Base-by-base conservation (phyloP, 2,113 vertebrate species). In the Antigone vipio region DNA sequence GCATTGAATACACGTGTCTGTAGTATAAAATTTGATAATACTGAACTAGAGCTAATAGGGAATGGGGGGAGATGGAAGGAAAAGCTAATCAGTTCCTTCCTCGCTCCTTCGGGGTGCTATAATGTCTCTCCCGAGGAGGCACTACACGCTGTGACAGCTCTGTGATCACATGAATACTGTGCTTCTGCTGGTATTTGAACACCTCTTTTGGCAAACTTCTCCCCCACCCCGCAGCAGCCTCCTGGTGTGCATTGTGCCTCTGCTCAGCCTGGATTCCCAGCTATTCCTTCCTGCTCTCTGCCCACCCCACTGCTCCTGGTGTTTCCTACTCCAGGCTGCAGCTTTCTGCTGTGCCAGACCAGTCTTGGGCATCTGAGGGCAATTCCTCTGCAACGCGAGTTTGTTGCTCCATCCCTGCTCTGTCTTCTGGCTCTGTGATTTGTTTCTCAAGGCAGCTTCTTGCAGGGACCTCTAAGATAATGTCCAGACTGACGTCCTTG, bases 1-100 rank as follows among this genome's bases (percentile, higher is more conserved):
- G 38, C 13, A 3, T 0, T 23, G 53, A 35, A 47, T 44, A 1
- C 40, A 52, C 0, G 0, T 64, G 88, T 9, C 66, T 10, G 1
- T 6, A 11, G 40, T 19, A 21, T 21, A 15, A 49, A 47, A 17
- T 15, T 4, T 6, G n/a, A 8, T 63, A 59, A 87, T 5, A 11
- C 17, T 7, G 42, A 59, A 2, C 24, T 11, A 23, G 34, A 72
- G 66, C 50, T 77, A 9, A 26, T 2, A 2, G 32, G 30, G 26
- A n/a, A 42, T 1, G 19, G 19, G 3, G 49, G 29, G 17, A 73
- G 22, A 13, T 13, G 32, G 71, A 44, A 78, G 69, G 47, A 71
- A 50, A 68, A 85, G 58, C 12, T 32, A 13, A 10, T 64, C 27
- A 2, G 19, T 7, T 52, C 71, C n/a, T 55, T 42, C 42, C 47